These are phyloP conservation scores for Aphis craccivora DNA, from an alignment of 1,140 invertebrate genomes.

Conservation along the genomic window DNA sequence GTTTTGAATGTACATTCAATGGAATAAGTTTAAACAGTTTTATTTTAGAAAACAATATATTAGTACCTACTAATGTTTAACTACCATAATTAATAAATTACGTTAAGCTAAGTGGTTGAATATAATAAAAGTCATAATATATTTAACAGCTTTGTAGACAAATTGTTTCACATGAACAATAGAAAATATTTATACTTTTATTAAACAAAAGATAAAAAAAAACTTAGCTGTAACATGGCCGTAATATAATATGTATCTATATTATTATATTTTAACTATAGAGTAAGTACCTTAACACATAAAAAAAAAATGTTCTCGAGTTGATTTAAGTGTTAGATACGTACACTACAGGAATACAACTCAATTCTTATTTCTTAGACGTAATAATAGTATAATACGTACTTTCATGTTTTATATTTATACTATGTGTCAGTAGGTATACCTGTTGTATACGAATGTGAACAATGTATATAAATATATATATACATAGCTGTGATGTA, in stretches of 20 bases:
- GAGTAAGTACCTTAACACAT: not conserved
- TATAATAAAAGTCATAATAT: not conserved
- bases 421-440: not conserved
- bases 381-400: not conserved
- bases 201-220: not conserved
- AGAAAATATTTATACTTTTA: not conserved
- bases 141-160: not conserved
- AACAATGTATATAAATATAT: not conserved
- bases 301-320: not conserved
- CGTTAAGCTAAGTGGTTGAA: not conserved
- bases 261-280: not conserved
- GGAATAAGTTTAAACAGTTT: not conserved
- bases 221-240: not conserved
- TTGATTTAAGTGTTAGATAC: not conserved
- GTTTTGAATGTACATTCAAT: not conserved
- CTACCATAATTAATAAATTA: not conserved
- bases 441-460: not conserved
- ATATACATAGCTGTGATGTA: not conserved
- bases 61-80: not conserved
- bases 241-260: not conserved
- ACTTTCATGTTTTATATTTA: not conserved
- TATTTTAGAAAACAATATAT: not conserved
- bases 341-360: not conserved
- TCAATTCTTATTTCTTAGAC: slow-evolving; percentile 17
- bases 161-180: not conserved